Evolutionary conservation across 2,113 vertebrate genomes (phyloP), one percentile per base, ranked within the genome.

Genomic region (Tragelaphus imberbis): DNA sequence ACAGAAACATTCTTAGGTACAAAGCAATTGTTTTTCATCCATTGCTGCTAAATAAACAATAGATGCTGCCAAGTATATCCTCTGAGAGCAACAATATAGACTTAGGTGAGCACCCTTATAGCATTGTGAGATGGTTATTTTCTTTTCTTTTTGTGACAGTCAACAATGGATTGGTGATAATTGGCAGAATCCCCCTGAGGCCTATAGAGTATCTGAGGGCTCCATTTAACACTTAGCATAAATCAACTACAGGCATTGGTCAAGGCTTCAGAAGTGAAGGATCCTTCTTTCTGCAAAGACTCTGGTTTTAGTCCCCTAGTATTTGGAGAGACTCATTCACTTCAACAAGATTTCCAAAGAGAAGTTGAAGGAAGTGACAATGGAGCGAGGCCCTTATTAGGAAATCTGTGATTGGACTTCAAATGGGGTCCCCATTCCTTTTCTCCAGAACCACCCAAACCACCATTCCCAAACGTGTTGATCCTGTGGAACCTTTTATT

Each of bases 1-100:
- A 90, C 80, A 96, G 91, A 96, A 98, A 88, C 91, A 49, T 23
- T 92, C 75, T 87, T 93, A 25, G 28, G 88, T 27, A 49, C 87
- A 91, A 30, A 91, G 49, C 27, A 56, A 1, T 51, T 47, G 96
- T 96, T 63, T 97, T 96, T n/a, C 91, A 17, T 59, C 65, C 81
- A 14, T 36, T 87, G 49, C 65, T 93, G 61, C 89, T 84, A 80
- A 90, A 36, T 87, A 96, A 88, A 84, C 63, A 47, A 27, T 94
- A 40, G 68, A 71, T 40, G 19, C 68, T 90, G 51, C 55, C 51
- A 58, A 36, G 36, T 56, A 56, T 30, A 44, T 59, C 80, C 58
- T 53, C 90, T 92, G 28, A 86, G 49, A 27, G 44, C 10, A 49
- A 65, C 14, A 56, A 28, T 55, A 13, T 13, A 53, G 84, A 93